phyloP scores from a whole-genome alignment of 2,888 invertebrate genomes.

The Gibbula magus region DNA sequence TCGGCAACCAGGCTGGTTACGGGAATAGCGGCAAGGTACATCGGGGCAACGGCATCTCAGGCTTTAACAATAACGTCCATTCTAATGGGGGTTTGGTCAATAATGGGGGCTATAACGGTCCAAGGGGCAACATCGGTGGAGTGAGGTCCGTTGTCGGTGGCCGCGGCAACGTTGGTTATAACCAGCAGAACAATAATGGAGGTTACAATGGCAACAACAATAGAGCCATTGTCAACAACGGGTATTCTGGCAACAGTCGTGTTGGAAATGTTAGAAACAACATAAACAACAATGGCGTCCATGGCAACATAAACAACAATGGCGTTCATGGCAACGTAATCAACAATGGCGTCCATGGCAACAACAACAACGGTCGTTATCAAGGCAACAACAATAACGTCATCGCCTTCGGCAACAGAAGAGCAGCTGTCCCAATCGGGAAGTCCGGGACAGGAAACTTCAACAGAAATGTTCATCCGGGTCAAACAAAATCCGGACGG shows the following conservation, averaged over 20 bases:
- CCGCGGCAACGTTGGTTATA: neutral
- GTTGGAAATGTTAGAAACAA: neutral
- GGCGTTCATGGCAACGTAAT: neutral
- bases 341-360: neutral
- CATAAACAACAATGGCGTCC: neutral
- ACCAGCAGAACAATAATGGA: neutral
- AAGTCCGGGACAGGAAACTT: no score
- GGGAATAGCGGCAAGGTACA: neutral
- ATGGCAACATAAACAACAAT: neutral
- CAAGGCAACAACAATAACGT: neutral
- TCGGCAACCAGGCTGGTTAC: neutral
- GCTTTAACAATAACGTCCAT: no score
- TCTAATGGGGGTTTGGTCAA: no score
- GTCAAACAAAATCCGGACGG: no score
- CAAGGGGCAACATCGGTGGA: neutral
- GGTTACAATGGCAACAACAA: neutral
- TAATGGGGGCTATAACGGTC: no score
- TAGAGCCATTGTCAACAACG: neutral
- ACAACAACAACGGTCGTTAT: neutral
- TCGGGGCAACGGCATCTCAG: no score
- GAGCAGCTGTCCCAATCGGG: no score
- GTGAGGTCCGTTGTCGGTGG: neutral
- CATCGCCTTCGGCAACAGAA: neutral
- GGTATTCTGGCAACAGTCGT: neutral
- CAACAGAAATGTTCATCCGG: no score